Evolutionary conservation across 2,888 invertebrate genomes (phyloP).

Genomic region (Scaptomyza reducta): DNA sequence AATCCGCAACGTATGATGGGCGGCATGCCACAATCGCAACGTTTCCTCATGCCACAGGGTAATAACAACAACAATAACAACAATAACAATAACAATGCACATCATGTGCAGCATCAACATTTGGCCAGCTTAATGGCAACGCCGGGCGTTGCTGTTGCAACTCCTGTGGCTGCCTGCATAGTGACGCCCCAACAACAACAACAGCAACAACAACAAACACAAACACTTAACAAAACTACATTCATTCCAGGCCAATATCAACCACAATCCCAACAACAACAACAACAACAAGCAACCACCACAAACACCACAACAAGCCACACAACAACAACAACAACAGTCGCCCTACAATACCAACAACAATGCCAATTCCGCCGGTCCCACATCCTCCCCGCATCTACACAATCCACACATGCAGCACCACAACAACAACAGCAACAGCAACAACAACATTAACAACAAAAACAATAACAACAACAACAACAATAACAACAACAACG

Average conservation of each 20-base stretch:
- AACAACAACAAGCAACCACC: conserved; percentile 66
- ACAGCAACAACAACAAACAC: conserved; percentile 40
- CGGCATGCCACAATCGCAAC: conserved; percentile 60
- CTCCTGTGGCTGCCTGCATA: conserved; percentile 44
- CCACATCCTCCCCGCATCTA: conserved; percentile 60
- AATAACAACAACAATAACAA: conserved; percentile 40
- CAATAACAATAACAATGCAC: conserved; percentile 41
- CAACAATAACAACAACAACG: conserved; percentile 31
- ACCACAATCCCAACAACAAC: conserved; percentile 54
- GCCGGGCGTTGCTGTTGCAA: conserved; percentile 28
- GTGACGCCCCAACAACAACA: conserved; percentile 26
- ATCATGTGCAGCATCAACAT: conserved; percentile 39
- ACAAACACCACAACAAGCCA: conserved; percentile 61
- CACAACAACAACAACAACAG: conserved; percentile 63
- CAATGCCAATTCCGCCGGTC: conserved; percentile 41
- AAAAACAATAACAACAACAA: conserved; percentile 20
- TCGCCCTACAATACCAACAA: conserved; percentile 64
- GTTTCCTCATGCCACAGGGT: conserved; percentile 70
- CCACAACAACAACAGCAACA: conserved; percentile 41
- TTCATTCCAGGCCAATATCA: conserved; percentile 83
- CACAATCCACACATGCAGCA: conserved; percentile 69
- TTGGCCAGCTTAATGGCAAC: conserved; percentile 52
- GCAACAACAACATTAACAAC: conserved; percentile 21
- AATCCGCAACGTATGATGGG: conserved; percentile 58
- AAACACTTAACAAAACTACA: conserved; percentile 68